phyloP scores from a whole-genome alignment of 2,797 vertebrate species.

The Hippoglossus hippoglossus region DNA sequence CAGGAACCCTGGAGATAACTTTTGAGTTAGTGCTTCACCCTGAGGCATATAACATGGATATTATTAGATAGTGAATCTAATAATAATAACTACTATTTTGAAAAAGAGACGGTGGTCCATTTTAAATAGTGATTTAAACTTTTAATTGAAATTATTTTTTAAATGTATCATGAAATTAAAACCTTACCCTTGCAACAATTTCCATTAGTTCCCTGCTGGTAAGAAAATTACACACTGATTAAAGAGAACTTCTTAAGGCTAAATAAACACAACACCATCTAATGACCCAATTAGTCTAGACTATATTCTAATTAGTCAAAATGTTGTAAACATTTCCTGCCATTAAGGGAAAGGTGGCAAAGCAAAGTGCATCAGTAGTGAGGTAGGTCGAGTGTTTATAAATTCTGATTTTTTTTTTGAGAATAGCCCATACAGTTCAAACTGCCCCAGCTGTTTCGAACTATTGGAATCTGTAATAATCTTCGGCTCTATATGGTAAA shows the following conservation, averaged over 20 bases:
- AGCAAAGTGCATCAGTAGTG: slow-evolving; percentile 3
- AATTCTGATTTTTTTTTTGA: background rate
- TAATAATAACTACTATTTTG: background rate
- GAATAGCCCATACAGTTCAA: background rate
- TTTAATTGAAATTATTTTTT: background rate
- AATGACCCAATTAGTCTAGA: slow-evolving; percentile 5
- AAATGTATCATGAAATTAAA: slow-evolving; percentile 16
- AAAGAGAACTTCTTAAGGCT: slow-evolving; percentile 12
- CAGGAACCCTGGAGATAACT: no score
- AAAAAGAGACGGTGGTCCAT: background rate
- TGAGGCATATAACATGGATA: no score
- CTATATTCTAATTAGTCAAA: slow-evolving; percentile 3
- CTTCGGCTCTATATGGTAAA: no score
- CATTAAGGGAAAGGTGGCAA: background rate
- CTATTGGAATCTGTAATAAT: background rate
- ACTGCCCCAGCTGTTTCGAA: slow-evolving; percentile 31
- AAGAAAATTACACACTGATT: slow-evolving; percentile 31
- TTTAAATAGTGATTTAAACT: background rate
- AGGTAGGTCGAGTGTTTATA: background rate
- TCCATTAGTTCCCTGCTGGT: slow-evolving; percentile 38
- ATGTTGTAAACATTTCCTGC: slow-evolving; percentile 8
- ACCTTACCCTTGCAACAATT: background rate
- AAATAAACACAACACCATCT: slow-evolving; percentile 40
- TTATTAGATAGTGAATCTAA: no score
- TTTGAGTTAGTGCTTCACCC: no score